Conservation (phyloP, 2,113 vertebrate genomes). For the Microcebus lehilahytsara region DNA sequence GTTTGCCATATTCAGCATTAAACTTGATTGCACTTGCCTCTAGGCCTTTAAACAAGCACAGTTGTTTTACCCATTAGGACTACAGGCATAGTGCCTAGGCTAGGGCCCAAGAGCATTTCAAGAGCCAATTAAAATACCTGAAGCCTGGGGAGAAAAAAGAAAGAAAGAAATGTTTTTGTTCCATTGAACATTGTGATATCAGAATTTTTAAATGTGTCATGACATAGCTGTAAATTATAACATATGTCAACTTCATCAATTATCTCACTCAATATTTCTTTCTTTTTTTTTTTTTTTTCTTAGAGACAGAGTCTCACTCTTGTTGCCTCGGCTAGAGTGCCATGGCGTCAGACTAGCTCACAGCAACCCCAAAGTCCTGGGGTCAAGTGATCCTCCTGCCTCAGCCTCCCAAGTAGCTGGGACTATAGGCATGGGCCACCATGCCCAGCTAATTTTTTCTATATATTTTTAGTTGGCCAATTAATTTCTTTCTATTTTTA, state of each 20-base stretch:
- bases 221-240: neutral
- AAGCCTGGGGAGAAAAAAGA: neutral
- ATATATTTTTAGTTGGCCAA: too few relatives aligned
- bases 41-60: neutral
- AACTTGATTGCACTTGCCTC: constrained; percentile 62
- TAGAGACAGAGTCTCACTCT: too few relatives aligned
- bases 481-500: too few relatives aligned
- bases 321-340: too few relatives aligned
- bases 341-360: too few relatives aligned
- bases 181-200: neutral
- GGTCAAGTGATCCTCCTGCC: too few relatives aligned
- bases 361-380: too few relatives aligned
- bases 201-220: neutral
- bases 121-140: neutral
- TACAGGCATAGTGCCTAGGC: neutral
- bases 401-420: too few relatives aligned
- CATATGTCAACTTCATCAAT: neutral
- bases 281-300: too few relatives aligned
- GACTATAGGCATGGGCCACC: too few relatives aligned
- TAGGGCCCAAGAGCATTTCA: neutral
- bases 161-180: neutral
- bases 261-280: neutral
- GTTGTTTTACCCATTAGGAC: neutral
- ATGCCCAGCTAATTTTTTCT: too few relatives aligned
- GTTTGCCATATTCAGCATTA: constrained; percentile 57